Conservation (phyloP, 2,888 invertebrate species). For the Agrotis clavis region DNA sequence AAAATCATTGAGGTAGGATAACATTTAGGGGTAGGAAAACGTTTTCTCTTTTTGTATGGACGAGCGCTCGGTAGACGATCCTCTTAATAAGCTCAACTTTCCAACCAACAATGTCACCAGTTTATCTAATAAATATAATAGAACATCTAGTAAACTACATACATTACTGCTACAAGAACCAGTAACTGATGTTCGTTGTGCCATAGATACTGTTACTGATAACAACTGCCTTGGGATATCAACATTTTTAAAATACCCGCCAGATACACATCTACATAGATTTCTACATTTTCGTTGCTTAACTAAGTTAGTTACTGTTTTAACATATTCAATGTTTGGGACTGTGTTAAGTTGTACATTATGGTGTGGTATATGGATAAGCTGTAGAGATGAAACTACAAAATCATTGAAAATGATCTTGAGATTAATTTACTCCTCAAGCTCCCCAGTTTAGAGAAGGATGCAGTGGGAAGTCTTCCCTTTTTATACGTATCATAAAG, state of each 20-base stretch:
- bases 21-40: too few relatives aligned
- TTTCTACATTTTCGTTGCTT: conserved; percentile 55
- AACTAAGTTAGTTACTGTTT: conserved; percentile 32
- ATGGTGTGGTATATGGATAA: too few relatives aligned
- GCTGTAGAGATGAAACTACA: too few relatives aligned
- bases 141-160: conserved; percentile 47
- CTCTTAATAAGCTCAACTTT: conserved; percentile 48
- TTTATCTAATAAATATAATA: conserved; percentile 14
- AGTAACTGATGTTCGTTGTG: conserved; percentile 52
- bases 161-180: conserved; percentile 52
- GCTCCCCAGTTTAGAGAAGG: too few relatives aligned
- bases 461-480: too few relatives aligned
- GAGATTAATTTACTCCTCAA: too few relatives aligned
- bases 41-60: too few relatives aligned
- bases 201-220: conserved; percentile 50
- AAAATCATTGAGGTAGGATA: too few relatives aligned
- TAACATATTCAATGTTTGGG: conserved; percentile 23
- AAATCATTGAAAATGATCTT: too few relatives aligned
- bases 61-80: too few relatives aligned
- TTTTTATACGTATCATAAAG: too few relatives aligned
- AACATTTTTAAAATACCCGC: conserved; percentile 60
- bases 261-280: conserved; percentile 58
- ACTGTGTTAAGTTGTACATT: not conserved
- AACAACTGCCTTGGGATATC: conserved; percentile 49
- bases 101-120: conserved; percentile 22